Percentiles rank a stretch among this genome's conserved stretches.
phyloP scores from a whole-genome alignment of 2,797 vertebrate species.

The Enteromius treurensis region DNA sequence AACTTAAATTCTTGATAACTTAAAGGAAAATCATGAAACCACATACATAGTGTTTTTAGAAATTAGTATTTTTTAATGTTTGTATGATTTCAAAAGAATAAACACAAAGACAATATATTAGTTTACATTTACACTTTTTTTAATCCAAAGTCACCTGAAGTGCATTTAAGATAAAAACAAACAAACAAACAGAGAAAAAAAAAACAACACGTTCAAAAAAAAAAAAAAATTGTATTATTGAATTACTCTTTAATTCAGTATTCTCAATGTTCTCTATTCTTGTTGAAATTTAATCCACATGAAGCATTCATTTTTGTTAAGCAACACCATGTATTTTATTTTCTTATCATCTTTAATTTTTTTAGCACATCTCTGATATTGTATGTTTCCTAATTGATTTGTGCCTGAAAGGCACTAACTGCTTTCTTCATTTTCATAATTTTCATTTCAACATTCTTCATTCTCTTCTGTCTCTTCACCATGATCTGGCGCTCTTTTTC shows the following conservation, averaged over 20 bases:
- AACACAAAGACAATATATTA: too few relatives aligned
- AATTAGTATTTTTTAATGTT: too few relatives aligned
- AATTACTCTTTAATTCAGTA: background rate
- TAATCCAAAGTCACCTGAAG: too few relatives aligned
- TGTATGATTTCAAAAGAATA: too few relatives aligned
- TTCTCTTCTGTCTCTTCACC: conserved; percentile 28
- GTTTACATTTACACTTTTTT: too few relatives aligned
- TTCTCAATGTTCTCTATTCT: background rate
- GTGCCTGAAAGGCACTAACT: background rate
- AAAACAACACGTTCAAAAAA: background rate
- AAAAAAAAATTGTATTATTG: background rate
- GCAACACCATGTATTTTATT: background rate
- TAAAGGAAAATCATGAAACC: too few relatives aligned
- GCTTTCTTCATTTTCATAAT: background rate
- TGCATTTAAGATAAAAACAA: too few relatives aligned
- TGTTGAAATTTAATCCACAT: background rate
- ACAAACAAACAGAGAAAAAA: too few relatives aligned
- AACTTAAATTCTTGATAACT: too few relatives aligned
- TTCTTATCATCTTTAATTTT: background rate
- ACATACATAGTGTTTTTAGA: too few relatives aligned
- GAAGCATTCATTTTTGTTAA: background rate
- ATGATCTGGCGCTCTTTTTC: conserved; percentile 18
- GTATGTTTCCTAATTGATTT: background rate
- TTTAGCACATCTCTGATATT: background rate
- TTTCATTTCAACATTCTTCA: conserved; percentile 2